Conservation (phyloP, 2,888 invertebrate genomes). For the Watsonalla cultraria region DNA sequence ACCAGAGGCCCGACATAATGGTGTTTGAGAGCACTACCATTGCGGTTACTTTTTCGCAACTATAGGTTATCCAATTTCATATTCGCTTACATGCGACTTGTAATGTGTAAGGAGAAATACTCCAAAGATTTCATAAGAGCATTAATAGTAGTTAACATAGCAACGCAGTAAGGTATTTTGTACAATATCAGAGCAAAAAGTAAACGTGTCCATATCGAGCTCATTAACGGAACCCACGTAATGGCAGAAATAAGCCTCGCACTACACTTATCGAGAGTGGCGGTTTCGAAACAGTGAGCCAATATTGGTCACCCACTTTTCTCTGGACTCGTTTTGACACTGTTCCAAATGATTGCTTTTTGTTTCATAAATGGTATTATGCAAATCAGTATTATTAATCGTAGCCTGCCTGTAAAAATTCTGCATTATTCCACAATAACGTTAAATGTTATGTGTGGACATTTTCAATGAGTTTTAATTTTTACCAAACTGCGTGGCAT, state of each 20-base stretch:
- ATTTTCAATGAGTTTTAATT: not conserved
- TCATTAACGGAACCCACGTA: conserved; percentile 29
- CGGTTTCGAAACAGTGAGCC: conserved; percentile 46
- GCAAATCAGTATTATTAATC: conserved; percentile 22
- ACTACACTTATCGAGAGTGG: conserved; percentile 46
- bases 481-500: not conserved
- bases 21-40: too few relatives aligned
- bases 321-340: conserved; percentile 44
- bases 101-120: too few relatives aligned
- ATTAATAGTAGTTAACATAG: too few relatives aligned
- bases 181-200: not conserved
- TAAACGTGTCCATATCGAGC: not conserved
- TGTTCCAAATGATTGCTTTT: conserved; percentile 21
- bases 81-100: too few relatives aligned
- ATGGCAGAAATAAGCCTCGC: conserved; percentile 28
- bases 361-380: conserved; percentile 23
- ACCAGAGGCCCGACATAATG: too few relatives aligned
- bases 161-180: not conserved
- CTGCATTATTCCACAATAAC: too few relatives aligned
- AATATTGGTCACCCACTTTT: conserved; percentile 64
- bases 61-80: too few relatives aligned
- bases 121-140: too few relatives aligned
- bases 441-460: too few relatives aligned
- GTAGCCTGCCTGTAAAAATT: too few relatives aligned
- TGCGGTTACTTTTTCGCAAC: too few relatives aligned